Conservation (phyloP, 2,113 vertebrate species). For the Pyrgilauda ruficollis region DNA sequence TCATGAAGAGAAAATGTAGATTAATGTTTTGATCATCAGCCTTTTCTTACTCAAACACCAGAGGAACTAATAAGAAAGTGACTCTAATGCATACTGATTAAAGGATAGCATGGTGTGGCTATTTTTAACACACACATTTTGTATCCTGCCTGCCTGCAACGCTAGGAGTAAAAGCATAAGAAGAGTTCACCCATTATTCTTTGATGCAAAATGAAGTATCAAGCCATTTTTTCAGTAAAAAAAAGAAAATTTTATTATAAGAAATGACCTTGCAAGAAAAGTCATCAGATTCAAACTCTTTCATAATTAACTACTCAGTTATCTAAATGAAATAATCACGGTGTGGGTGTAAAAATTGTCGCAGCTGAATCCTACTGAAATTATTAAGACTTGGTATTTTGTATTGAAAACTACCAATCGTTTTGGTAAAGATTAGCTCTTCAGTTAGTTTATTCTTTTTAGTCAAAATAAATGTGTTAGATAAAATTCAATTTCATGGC, state of each 20-base stretch:
- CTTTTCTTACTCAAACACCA: conserved; percentile 54
- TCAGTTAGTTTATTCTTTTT: neutral
- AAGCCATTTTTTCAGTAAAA: neutral
- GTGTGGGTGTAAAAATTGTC: neutral
- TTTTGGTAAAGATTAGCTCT: neutral
- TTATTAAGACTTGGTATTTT: neutral
- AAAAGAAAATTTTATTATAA: neutral
- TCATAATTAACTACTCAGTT: neutral
- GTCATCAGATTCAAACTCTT: conserved; percentile 22
- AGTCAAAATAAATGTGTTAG: neutral
- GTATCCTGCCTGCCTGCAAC: neutral
- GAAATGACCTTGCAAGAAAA: conserved; percentile 9
- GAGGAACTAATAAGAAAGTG: conserved; percentile 62
- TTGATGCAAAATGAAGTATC: neutral
- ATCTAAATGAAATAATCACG: neutral
- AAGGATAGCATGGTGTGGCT: conserved; percentile 16
- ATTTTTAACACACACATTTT: conserved; percentile 61
- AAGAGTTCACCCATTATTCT: neutral
- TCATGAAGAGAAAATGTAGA: conserved; percentile 48
- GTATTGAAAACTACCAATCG: neutral
- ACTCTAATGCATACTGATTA: conserved; percentile 67
- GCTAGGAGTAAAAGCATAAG: neutral
- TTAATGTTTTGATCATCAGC: conserved; percentile 68
- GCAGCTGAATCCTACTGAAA: neutral
- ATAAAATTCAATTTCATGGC: neutral